Evolutionary conservation across 2,888 invertebrate species (phyloP).

Genomic region (Phyto melanocephala): DNA sequence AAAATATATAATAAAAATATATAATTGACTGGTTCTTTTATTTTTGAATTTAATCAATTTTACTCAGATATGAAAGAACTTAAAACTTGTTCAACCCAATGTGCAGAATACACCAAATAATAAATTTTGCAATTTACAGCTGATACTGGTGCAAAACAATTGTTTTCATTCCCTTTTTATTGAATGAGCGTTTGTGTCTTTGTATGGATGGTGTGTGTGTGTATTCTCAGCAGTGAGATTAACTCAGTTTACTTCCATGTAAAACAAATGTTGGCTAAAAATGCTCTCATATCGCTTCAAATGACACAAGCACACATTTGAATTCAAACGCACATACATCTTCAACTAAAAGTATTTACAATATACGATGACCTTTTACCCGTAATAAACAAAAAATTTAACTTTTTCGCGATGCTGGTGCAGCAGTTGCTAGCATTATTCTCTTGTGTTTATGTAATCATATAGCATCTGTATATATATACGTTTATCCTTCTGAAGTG

Average conservation of each 20-base stretch:
- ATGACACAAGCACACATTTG: background rate
- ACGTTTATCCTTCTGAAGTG: background rate
- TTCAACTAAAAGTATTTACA: background rate
- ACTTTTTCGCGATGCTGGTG: slow-evolving; percentile 35
- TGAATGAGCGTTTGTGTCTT: background rate
- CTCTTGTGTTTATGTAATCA: background rate
- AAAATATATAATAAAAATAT: too few relatives aligned
- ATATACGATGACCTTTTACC: slow-evolving; percentile 38
- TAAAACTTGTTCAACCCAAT: too few relatives aligned
- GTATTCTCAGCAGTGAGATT: background rate
- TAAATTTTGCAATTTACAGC: background rate
- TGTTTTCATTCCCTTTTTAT: background rate
- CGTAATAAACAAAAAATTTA: slow-evolving; percentile 43
- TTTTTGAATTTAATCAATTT: too few relatives aligned
- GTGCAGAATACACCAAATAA: background rate
- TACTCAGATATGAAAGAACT: too few relatives aligned
- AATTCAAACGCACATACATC: background rate
- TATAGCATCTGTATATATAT: background rate
- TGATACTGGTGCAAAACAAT: background rate
- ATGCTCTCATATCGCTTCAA: slow-evolving; percentile 5
- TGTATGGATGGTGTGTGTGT: background rate
- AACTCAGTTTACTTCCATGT: slow-evolving; percentile 22
- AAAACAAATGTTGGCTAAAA: slow-evolving; percentile 8
- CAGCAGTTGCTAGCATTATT: slow-evolving; percentile 1
- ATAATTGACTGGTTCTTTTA: too few relatives aligned